phyloP scores from a whole-genome alignment of 2,888 invertebrate genomes.

The Odontomyia ornata region DNA sequence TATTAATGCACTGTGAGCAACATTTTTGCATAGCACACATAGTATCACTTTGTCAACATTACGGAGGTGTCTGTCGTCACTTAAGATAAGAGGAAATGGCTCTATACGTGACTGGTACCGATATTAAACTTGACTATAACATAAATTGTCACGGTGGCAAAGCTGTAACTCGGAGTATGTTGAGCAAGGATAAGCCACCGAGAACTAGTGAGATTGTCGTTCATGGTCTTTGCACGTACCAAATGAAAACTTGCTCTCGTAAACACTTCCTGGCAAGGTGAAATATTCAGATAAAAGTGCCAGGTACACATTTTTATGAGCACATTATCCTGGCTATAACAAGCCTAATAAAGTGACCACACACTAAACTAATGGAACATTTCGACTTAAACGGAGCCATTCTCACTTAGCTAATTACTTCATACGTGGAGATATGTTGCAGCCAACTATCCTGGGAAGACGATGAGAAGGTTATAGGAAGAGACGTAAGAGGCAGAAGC shows the following conservation, averaged over 20 bases:
- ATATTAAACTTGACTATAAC: constrained; percentile 45
- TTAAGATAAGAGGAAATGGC: constrained; percentile 44
- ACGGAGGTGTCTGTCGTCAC: constrained; percentile 17
- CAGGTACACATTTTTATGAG: constrained; percentile 47
- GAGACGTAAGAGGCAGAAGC: neutral
- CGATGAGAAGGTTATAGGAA: neutral
- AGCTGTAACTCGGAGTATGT: constrained; percentile 12
- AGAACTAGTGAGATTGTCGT: neutral
- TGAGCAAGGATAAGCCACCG: neutral
- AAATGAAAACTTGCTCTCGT: constrained; percentile 34
- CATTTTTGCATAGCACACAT: constrained; percentile 3
- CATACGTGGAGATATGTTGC: neutral
- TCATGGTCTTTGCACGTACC: neutral
- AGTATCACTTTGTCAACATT: constrained; percentile 18
- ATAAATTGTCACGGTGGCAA: constrained; percentile 45
- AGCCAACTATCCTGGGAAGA: neutral
- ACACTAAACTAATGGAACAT: constrained; percentile 46
- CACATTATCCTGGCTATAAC: constrained; percentile 49
- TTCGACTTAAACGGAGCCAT: constrained; percentile 49
- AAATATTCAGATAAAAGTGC: constrained; percentile 35
- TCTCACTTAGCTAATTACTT: constrained; percentile 50
- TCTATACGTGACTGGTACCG: constrained; percentile 47
- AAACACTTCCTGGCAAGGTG: constrained; percentile 34
- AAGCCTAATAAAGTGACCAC: constrained; percentile 50
- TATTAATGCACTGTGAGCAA: neutral